Base-by-base conservation (phyloP, 2,113 vertebrate species). In the Aphelocoma coerulescens region DNA sequence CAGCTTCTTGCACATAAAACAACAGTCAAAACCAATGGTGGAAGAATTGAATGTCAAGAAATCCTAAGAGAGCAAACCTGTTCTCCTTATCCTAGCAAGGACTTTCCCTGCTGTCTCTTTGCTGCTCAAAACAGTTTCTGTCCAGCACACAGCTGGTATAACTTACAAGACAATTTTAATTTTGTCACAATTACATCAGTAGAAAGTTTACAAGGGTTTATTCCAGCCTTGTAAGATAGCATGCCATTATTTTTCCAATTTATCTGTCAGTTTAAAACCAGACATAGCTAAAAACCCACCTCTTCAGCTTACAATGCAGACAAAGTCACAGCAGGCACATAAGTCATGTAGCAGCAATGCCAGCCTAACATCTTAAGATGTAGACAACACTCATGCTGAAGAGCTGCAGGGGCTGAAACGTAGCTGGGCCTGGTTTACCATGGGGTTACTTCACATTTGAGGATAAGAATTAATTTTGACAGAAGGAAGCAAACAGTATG, bases 231-330 rank as follows among this genome's bases (percentile, higher is more conserved):
- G 17, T 51, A 88, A 88, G n/a, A 93, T 62, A 86, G 71, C 48
- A 61, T 51, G n/a, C 21, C 32, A 51, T 66, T 90, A 91, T 80
- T 95, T 72, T 96, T 33, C 67, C 85, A 76, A 88, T 91, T 83
- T 74, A 90, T 77, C 67, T 79, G 58, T 48, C 90, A 88, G 52
- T 86, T 91, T 71, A 62, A 91, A 95, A 80, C 9, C 54, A 81
- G 73, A 61, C 13, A 43, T 1, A 87, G 77, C 35, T 79, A 85
- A 85, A 93, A 68, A 3, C 4, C 9, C 35, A 54, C 14, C 19
- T 77, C 65, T 88, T 83, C 79, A 93, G 68, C 43, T 85, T 37
- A 32, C 21, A 95, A 30, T 28, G 27, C 55, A 72, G n/a, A 37
- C 84, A 76, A 77, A 89, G 68, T 57, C 82, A 76, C 67, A 80